phyloP scores from a whole-genome alignment of 2,888 invertebrate genomes.

The Tinea semifulvella region DNA sequence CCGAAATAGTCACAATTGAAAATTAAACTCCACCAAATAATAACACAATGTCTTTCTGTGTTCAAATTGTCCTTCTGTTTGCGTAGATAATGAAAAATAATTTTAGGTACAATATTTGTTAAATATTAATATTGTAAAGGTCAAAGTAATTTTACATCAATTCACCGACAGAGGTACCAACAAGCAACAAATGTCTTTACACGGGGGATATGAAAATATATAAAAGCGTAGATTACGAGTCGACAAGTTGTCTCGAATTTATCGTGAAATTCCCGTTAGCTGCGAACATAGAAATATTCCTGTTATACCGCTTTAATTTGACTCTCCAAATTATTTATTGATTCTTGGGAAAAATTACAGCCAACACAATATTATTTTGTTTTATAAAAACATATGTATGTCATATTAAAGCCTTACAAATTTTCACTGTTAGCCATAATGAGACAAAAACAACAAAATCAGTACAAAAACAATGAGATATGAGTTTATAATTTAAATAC shows the following conservation, averaged over 20 bases:
- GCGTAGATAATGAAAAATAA: too few relatives aligned
- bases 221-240: constrained; percentile 13
- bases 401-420: not conserved
- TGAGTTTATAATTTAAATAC: too few relatives aligned
- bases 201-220: constrained; percentile 12
- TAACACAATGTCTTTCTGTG: too few relatives aligned
- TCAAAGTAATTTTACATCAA: constrained; percentile 5
- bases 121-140: not conserved
- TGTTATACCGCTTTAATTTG: too few relatives aligned
- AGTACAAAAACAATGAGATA: not conserved
- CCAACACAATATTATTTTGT: too few relatives aligned
- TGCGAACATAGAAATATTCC: not conserved
- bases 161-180: not conserved
- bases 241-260: constrained; percentile 13
- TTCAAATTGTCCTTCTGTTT: too few relatives aligned
- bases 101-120: too few relatives aligned
- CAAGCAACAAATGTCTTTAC: constrained; percentile 6
- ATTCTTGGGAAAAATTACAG: too few relatives aligned
- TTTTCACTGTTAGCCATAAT: not conserved
- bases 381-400: too few relatives aligned
- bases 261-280: constrained; percentile 13
- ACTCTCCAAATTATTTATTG: too few relatives aligned
- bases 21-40: too few relatives aligned
- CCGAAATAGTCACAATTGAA: too few relatives aligned
- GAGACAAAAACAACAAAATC: not conserved